Evolutionary conservation across 2,113 vertebrate genomes (phyloP).

Genomic region (Daboia siamensis): DNA sequence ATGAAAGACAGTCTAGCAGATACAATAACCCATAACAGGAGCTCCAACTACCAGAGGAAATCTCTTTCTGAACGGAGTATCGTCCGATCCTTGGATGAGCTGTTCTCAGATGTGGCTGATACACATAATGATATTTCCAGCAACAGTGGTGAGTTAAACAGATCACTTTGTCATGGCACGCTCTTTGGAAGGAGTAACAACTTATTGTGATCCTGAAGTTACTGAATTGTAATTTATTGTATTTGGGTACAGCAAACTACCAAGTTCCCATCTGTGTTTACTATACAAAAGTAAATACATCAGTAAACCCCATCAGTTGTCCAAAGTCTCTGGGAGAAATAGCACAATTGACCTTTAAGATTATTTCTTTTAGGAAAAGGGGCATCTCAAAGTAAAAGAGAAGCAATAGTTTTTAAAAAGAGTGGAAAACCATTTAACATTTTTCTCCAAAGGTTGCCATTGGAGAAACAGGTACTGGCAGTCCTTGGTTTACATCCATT

Average conservation of each 20-base stretch:
- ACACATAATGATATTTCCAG: constrained; percentile 49
- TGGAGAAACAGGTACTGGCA: neutral
- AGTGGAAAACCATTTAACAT: neutral
- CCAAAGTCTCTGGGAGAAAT: neutral
- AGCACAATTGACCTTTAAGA: neutral
- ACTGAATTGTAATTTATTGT: neutral
- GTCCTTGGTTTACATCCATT: neutral
- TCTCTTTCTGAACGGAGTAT: constrained; percentile 56
- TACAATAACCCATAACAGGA: constrained; percentile 9
- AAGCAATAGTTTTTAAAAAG: neutral
- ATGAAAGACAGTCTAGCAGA: neutral
- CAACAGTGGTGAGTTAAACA: constrained; percentile 65
- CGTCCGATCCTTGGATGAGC: constrained; percentile 71
- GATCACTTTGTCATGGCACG: neutral
- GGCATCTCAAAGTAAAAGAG: neutral
- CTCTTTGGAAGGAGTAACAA: neutral
- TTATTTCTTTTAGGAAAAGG: neutral
- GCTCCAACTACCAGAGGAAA: constrained; percentile 24
- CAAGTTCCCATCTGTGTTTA: neutral
- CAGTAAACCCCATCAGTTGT: neutral
- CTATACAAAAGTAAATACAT: neutral
- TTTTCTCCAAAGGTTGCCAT: neutral
- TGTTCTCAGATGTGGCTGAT: constrained; percentile 54
- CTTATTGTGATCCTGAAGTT: neutral
- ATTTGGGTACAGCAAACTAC: neutral